Base-by-base conservation (phyloP, 2,797 vertebrate genomes). In the Chromis chromis region DNA sequence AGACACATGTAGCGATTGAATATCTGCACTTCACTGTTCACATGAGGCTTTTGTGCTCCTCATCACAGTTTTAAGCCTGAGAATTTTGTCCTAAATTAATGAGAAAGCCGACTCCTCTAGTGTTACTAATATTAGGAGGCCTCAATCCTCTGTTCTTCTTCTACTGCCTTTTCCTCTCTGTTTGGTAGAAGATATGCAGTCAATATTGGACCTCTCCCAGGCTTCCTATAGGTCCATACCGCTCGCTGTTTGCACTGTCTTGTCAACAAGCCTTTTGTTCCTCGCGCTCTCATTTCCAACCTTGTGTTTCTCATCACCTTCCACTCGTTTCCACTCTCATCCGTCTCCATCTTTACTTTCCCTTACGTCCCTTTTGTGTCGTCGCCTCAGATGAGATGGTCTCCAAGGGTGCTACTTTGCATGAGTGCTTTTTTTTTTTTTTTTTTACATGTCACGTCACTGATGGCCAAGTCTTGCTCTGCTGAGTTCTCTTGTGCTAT, bases 201-300 rank as follows among this genome's bases (percentile, higher is more conserved):
- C 91, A 93, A 94, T 94, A 92, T 94, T 94, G 63, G 90, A 84
- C 14, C 67, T 92, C 85, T 92, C 92, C 90, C 73, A 72, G 90
- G 78, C 86, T 4, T 88, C 74, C 79, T 78, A 74, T 74, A 72
- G 70, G 63, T 50, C 76, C 48, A 68, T 77, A 61, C 57, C 2
- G 61, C 76, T 28, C 3, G 6, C 53, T 91, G 83, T 92, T 93
- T 93, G 86, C 77, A 46, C 65, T 71, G 11, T 39, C 59, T 71
- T 49, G 79, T 82, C 77, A 73, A 65, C 59, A 70, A 28, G 13
- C 16, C 68, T 53, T 82, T 86, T 76, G 78, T 88, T 74, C 79
- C 31, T 61, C 76, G 36, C 59, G 12, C 56, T 83, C 86, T 91
- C 74, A 83, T 86, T 82, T 86, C 80, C 81, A 88, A 72, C 9